Conservation (phyloP, 2,888 invertebrate genomes). For the Diadegma fenestrale region DNA sequence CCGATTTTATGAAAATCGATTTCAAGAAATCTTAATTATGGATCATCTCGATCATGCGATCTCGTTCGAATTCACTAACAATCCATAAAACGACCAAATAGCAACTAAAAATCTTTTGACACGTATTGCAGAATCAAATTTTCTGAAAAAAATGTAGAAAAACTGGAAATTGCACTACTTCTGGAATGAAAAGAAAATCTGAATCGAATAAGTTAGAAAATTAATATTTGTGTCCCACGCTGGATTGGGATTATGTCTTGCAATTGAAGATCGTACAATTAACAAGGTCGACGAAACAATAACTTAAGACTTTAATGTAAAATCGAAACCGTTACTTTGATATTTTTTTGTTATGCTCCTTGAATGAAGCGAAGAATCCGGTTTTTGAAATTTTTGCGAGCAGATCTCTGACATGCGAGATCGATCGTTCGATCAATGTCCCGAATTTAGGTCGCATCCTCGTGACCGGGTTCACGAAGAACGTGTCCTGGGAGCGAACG, state of each 20-base stretch:
- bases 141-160: too few species aligned
- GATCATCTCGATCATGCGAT: too few species aligned
- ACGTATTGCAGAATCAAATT: too few species aligned
- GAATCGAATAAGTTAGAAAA: not conserved
- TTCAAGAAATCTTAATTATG: too few species aligned
- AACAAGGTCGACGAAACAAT: not conserved
- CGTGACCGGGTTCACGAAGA: conserved; percentile 18
- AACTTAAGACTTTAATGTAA: not conserved
- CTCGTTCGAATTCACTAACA: too few species aligned
- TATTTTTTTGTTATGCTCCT: not conserved
- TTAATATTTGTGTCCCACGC: not conserved
- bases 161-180: too few species aligned
- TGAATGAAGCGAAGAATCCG: not conserved
- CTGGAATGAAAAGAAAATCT: not conserved
- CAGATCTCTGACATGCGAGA: conserved; percentile 27
- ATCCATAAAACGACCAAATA: too few species aligned
- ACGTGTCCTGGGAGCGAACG: conserved; percentile 28
- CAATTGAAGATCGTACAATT: not conserved
- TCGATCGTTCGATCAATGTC: conserved; percentile 38
- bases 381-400: not conserved
- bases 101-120: too few species aligned
- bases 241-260: not conserved
- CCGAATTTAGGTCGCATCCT: conserved; percentile 50
- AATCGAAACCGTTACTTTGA: not conserved
- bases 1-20: too few species aligned